phyloP scores from a whole-genome alignment of 2,113 vertebrate genomes.

The Cyphomyrus plagiostoma region DNA sequence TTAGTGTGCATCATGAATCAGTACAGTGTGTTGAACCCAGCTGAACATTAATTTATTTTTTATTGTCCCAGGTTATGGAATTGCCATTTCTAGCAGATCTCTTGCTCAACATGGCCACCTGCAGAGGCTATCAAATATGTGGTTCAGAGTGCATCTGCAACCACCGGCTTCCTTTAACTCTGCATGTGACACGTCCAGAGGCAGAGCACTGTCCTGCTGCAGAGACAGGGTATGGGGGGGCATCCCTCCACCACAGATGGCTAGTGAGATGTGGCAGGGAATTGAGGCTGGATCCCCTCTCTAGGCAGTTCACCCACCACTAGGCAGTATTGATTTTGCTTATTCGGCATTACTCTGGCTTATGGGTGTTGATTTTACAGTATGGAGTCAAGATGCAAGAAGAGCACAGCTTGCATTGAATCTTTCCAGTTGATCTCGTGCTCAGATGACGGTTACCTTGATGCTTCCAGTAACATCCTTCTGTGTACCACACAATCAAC shows the following conservation, averaged over 20 bases:
- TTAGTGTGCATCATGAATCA: background rate
- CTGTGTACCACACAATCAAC: background rate
- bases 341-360: background rate
- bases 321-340: background rate
- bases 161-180: background rate
- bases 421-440: background rate
- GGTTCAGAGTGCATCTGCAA: too few relatives aligned
- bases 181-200: background rate
- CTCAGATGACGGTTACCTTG: background rate
- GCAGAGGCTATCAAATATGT: background rate
- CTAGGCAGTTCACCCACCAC: background rate
- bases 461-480: background rate
- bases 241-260: background rate
- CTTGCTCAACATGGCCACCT: background rate
- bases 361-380: background rate
- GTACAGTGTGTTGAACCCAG: background rate
- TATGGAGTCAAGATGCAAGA: background rate
- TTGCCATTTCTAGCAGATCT: background rate
- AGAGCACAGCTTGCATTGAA: background rate
- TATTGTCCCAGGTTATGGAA: background rate
- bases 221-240: background rate
- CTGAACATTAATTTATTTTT: constrained; percentile 29
- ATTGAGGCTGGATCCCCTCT: background rate
- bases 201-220: background rate
- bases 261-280: background rate